Evolutionary conservation across 1,140 invertebrate genomes (phyloP).

Genomic region (Streblospio benedicti): DNA sequence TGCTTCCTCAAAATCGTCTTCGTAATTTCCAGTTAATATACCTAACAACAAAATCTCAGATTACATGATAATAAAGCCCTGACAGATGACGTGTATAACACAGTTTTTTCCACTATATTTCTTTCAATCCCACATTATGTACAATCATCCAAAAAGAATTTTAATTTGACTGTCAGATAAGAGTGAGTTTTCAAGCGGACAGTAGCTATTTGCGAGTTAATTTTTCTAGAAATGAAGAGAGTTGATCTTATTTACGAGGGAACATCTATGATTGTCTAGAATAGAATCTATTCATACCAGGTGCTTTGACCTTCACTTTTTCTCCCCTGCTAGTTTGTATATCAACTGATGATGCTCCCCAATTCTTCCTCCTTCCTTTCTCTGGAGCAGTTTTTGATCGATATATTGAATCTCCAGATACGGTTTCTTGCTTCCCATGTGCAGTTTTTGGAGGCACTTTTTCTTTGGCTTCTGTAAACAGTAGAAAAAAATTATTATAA

Average conservation of each 20-base stretch:
- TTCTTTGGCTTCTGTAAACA: too few species aligned
- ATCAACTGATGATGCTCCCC: conserved; percentile 32
- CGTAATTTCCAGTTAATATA: conserved; percentile 33
- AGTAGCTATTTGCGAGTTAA: too few species aligned
- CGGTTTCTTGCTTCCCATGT: conserved; percentile 13
- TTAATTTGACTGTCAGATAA: too few species aligned
- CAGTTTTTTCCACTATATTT: too few species aligned
- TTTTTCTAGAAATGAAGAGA: too few species aligned
- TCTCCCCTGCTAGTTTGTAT: conserved; percentile 32
- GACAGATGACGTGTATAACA: background rate
- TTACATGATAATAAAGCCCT: background rate
- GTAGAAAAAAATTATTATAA: too few species aligned
- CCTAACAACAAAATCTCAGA: conserved; percentile 11
- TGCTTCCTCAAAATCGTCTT: conserved; percentile 38
- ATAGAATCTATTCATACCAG: conserved; percentile 26
- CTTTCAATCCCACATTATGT: too few species aligned
- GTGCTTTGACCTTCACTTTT: conserved; percentile 30
- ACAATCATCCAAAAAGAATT: too few species aligned
- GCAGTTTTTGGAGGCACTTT: conserved; percentile 25
- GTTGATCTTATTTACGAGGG: too few species aligned
- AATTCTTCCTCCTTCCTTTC: conserved; percentile 29
- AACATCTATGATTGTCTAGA: too few species aligned
- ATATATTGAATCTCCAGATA: conserved; percentile 1
- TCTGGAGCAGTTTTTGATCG: conserved; percentile 28
- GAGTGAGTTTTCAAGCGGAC: too few species aligned